These are phyloP conservation scores for Caenorhabditis doughertyi DNA, from an alignment of 2,888 invertebrate species.

Conservation along the genomic window DNA sequence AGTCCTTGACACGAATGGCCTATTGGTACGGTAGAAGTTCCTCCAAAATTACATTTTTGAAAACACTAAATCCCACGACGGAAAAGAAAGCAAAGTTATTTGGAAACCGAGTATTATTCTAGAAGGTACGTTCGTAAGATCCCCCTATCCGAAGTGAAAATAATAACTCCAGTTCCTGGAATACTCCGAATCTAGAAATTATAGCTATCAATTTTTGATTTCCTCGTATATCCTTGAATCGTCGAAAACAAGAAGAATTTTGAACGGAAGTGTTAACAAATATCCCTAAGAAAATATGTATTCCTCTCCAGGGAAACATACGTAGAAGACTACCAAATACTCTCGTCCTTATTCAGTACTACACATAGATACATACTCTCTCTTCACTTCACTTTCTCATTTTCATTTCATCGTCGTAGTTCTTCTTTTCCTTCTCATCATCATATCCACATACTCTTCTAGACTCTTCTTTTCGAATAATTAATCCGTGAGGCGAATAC, in stretches of 20 bases:
- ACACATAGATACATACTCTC: background rate
- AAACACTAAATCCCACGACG: too few relatives aligned
- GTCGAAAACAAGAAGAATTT: background rate
- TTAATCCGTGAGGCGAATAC: constrained; percentile 56
- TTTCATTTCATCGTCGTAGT: constrained; percentile 36
- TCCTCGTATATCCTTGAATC: background rate
- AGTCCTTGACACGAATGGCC: too few relatives aligned
- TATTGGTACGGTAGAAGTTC: too few relatives aligned
- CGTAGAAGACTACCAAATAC: constrained; percentile 12
- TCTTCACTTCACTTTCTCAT: constrained; percentile 8
- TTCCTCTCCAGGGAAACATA: constrained; percentile 9
- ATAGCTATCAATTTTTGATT: background rate
- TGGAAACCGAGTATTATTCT: too few relatives aligned
- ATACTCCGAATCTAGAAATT: background rate
- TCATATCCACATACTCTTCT: constrained; percentile 2
- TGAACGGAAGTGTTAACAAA: background rate
- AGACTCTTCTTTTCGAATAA: constrained; percentile 36
- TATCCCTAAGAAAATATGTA: background rate
- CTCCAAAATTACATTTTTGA: too few relatives aligned
- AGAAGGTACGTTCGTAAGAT: too few relatives aligned
- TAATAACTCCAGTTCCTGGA: too few relatives aligned
- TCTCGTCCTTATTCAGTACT: constrained; percentile 7
- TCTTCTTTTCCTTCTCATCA: constrained; percentile 28
- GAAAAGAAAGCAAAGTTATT: too few relatives aligned
- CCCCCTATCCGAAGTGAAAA: too few relatives aligned